Conservation (phyloP, 2,797 vertebrate genomes). For the Orientallactaga sibirica region DNA sequence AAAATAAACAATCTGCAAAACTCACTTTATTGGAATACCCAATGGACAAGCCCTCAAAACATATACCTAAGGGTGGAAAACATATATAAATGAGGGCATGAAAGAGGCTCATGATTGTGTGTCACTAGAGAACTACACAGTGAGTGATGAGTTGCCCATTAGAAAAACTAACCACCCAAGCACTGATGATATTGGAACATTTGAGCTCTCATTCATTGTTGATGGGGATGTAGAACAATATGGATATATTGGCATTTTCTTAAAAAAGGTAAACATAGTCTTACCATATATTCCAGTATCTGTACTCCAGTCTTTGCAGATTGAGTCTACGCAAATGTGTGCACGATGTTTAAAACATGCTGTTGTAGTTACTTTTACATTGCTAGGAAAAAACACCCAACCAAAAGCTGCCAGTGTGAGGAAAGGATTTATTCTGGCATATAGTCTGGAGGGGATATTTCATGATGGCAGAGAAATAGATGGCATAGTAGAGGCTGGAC, state of each 20-base stretch:
- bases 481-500: no score
- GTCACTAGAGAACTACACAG: background rate
- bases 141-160: background rate
- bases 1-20: conserved; percentile 8
- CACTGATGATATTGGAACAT: background rate
- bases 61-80: background rate
- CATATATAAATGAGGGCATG: background rate
- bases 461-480: no score
- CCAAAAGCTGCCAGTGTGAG: no score
- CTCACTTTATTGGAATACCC: background rate
- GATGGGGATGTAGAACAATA: background rate
- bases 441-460: no score
- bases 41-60: background rate
- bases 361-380: no score
- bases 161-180: background rate
- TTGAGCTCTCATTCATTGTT: background rate
- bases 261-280: background rate
- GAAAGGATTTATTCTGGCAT: no score
- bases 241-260: background rate
- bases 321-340: no score
- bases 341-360: no score
- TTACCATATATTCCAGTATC: background rate
- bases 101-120: background rate
- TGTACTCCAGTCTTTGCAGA: background rate
- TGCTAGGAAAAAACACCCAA: no score